Evolutionary conservation across 2,888 invertebrate genomes (phyloP).

Genomic region (Netelia melanura): DNA sequence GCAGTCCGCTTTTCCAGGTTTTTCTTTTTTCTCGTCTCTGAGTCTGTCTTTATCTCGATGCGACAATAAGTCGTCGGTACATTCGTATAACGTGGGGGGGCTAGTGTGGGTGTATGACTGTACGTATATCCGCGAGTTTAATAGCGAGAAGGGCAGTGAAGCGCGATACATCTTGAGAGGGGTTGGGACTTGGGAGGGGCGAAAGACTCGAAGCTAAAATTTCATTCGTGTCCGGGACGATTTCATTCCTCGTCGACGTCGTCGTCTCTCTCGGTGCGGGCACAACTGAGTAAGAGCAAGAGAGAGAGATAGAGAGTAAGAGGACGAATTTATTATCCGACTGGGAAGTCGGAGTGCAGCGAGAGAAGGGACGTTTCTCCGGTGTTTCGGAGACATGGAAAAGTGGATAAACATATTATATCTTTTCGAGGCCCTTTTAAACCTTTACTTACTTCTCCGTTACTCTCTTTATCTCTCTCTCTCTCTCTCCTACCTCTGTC

Average conservation of each 20-base stretch:
- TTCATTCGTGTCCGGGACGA: constrained; percentile 62
- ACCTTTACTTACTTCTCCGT: constrained; percentile 14
- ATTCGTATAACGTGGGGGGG: neutral
- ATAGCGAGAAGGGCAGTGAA: constrained; percentile 44
- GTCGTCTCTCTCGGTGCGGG: constrained; percentile 24
- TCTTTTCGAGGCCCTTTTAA: constrained; percentile 13
- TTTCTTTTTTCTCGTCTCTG: constrained; percentile 3
- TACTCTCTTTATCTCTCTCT: constrained; percentile 6
- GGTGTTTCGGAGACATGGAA: neutral
- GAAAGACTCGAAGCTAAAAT: constrained; percentile 50
- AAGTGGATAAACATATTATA: constrained; percentile 37
- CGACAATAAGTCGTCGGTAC: constrained; percentile 51
- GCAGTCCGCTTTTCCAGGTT: constrained; percentile 11
- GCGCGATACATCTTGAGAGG: constrained; percentile 18
- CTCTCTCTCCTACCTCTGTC: constrained; percentile 10
- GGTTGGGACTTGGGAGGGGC: neutral
- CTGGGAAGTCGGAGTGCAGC: constrained; percentile 56
- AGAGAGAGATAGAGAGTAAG: neutral
- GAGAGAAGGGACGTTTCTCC: constrained; percentile 24
- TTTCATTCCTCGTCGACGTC: constrained; percentile 56
- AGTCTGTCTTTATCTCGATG: constrained; percentile 22
- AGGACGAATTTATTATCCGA: constrained; percentile 63
- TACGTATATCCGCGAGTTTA: constrained; percentile 43
- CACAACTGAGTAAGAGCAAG: neutral
- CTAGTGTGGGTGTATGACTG: neutral